Evolutionary conservation across 1,140 invertebrate species (phyloP).

Genomic region (Panulirus ornatus): DNA sequence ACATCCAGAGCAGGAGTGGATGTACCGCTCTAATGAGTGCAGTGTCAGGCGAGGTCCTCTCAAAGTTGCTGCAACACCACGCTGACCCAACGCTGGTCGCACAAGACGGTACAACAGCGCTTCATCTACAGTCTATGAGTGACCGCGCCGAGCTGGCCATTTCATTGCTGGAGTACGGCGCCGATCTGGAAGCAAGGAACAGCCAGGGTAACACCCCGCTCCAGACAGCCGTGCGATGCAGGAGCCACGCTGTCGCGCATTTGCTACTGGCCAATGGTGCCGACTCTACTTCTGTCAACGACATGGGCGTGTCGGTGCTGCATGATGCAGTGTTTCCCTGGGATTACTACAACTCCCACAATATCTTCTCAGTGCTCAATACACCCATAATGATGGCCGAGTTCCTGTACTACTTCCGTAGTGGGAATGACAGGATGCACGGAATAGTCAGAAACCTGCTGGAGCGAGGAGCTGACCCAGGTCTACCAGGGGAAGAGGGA

Average conservation of each 20-base stretch:
- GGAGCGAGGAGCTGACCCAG: conserved; percentile 21
- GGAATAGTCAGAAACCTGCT: conserved; percentile 42
- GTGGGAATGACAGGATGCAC: background rate
- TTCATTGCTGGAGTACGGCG: conserved; percentile 58
- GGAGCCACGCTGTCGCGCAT: conserved; percentile 21
- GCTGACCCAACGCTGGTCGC: conserved; percentile 57
- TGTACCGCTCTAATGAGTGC: conserved; percentile 66
- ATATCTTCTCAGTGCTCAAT: conserved; percentile 71
- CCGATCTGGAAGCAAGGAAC: conserved; percentile 45
- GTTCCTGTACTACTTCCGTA: conserved; percentile 53
- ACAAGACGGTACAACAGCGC: conserved; percentile 63
- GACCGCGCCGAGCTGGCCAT: conserved; percentile 32
- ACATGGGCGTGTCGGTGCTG: conserved; percentile 51
- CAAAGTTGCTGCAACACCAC: conserved; percentile 43
- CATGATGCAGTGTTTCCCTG: conserved; percentile 69
- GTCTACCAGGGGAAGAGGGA: conserved; percentile 29
- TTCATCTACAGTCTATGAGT: conserved; percentile 67
- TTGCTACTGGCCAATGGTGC: conserved; percentile 62
- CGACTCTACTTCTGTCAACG: conserved; percentile 17
- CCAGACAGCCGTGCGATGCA: conserved; percentile 60
- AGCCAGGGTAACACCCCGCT: conserved; percentile 63
- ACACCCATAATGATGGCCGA: conserved; percentile 60
- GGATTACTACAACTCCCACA: conserved; percentile 71
- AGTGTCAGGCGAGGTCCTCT: conserved; percentile 41
- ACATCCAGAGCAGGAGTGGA: conserved; percentile 38